phyloP scores from a whole-genome alignment of 2,888 invertebrate species.

The Antitype chi region DNA sequence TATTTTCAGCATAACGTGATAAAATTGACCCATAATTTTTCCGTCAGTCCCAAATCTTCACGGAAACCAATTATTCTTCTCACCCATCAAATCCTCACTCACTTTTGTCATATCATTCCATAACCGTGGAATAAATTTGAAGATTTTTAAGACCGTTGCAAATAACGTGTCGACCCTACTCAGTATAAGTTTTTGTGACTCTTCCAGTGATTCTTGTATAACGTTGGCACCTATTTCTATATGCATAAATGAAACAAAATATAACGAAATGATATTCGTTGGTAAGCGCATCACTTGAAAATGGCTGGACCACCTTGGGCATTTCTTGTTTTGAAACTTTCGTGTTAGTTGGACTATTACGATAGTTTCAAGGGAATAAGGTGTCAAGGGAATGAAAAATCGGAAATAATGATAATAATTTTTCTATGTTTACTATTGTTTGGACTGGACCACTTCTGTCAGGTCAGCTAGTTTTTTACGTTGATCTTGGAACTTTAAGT shows the following conservation, averaged over 20 bases:
- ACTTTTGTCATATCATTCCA: conserved; percentile 60
- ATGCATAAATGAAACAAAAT: too few relatives aligned
- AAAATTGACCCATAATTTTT: conserved; percentile 40
- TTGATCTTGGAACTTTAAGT: too few relatives aligned
- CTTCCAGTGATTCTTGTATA: conserved; percentile 38
- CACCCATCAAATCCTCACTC: conserved; percentile 41
- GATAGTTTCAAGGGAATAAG: not conserved
- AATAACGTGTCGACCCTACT: conserved; percentile 67
- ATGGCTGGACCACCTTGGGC: not conserved
- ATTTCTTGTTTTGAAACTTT: not conserved
- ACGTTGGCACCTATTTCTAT: not conserved
- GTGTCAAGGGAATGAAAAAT: not conserved
- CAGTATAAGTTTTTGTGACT: conserved; percentile 53
- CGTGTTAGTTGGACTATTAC: not conserved
- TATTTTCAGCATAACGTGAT: not conserved
- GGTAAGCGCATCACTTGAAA: not conserved
- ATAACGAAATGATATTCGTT: not conserved
- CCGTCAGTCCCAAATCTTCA: conserved; percentile 31
- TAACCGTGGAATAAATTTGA: conserved; percentile 50
- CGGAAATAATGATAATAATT: not conserved
- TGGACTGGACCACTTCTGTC: not conserved
- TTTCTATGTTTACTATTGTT: not conserved
- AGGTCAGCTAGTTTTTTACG: too few relatives aligned
- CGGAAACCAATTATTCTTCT: conserved; percentile 46
- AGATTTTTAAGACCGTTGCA: conserved; percentile 63